Percentiles rank a stretch among this genome's conserved stretches.
Evolutionary conservation across 2,888 invertebrate species (phyloP).

Genomic region (Axea sp.): DNA sequence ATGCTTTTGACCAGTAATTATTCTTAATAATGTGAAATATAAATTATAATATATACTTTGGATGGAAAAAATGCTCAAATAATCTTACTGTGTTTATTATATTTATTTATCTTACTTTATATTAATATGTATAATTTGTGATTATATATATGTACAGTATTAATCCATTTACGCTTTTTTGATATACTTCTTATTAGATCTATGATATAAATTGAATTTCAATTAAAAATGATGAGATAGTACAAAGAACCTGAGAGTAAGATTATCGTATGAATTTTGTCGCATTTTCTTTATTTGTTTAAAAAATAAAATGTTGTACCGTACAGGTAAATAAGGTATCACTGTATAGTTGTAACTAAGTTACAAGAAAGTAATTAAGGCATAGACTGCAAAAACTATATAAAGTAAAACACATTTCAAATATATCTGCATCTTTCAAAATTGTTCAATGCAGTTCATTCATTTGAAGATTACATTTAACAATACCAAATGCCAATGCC

Average conservation of each 20-base stretch:
- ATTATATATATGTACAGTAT: constrained; percentile 46
- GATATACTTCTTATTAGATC: constrained; percentile 25
- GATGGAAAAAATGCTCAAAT: no score
- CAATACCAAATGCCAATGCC: no score
- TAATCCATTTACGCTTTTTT: constrained; percentile 25
- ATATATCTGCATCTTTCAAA: no score
- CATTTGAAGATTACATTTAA: no score
- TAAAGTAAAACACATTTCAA: no score
- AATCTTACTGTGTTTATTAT: constrained; percentile 32
- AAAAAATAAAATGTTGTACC: constrained; percentile 22
- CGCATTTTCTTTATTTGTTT: no score
- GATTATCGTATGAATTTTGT: constrained; percentile 42
- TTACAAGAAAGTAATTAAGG: neutral
- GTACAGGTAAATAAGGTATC: constrained; percentile 14
- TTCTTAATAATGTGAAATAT: no score
- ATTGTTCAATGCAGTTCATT: no score
- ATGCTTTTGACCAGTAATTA: no score
- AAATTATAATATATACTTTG: no score
- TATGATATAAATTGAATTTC: constrained; percentile 32
- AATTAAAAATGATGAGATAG: constrained; percentile 35
- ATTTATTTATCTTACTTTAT: constrained; percentile 40
- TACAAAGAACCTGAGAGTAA: constrained; percentile 46
- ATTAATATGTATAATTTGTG: constrained; percentile 30
- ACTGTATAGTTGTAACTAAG: neutral
- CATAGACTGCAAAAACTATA: constrained; percentile 22